Evolutionary conservation across 1,140 invertebrate genomes (phyloP).

Genomic region (Neodiprion fabricii): DNA sequence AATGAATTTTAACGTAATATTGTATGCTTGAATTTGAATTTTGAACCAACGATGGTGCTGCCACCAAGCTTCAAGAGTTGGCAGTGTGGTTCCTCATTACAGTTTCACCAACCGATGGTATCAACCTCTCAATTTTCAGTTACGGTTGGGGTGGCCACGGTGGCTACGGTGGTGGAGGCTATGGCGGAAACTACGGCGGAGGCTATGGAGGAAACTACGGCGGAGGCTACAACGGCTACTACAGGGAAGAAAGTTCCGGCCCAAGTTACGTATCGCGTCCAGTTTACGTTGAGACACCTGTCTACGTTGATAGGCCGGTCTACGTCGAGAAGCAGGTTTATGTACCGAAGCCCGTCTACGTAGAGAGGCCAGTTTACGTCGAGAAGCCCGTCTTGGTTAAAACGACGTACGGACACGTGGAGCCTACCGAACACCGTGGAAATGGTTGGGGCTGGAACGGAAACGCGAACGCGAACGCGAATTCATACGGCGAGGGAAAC

Average conservation of each 20-base stretch:
- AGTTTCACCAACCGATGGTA: too few species aligned
- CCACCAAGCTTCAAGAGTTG: too few species aligned
- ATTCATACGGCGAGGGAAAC: not conserved
- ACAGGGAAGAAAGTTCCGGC: not conserved
- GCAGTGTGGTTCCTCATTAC: too few species aligned
- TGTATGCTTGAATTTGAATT: too few species aligned
- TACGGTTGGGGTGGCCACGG: not conserved
- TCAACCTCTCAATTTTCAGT: not conserved
- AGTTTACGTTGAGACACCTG: slow-evolving; percentile 1
- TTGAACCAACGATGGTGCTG: too few species aligned
- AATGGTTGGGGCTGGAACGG: not conserved
- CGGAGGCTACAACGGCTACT: too few species aligned
- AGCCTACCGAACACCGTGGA: not conserved
- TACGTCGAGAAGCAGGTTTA: slow-evolving; percentile 3
- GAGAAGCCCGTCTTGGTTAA: not conserved
- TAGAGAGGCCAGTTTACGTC: not conserved
- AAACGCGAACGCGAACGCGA: not conserved
- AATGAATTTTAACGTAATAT: too few species aligned
- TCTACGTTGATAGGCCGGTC: not conserved
- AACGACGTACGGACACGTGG: not conserved
- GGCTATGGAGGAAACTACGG: not conserved
- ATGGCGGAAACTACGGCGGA: slow-evolving; percentile 7
- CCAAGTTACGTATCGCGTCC: not conserved
- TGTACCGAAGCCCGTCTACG: not conserved
- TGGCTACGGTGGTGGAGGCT: not conserved